A percentile compares a stretch with the other conserved stretches of the same genome.
Conservation (phyloP, 2,888 invertebrate genomes). For the Branchellion lobata region DNA sequence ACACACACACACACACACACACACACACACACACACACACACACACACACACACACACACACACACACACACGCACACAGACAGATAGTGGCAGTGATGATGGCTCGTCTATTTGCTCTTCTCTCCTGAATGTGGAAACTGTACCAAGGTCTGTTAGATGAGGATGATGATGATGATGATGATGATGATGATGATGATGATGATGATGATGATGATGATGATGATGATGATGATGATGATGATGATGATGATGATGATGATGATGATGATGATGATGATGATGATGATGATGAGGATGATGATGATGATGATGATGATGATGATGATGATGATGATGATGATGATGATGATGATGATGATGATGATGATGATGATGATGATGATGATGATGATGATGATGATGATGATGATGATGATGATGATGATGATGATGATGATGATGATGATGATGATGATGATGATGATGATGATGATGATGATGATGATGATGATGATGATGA, state of each 20-base stretch:
- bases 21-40: too few species aligned
- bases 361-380: slow-evolving; percentile 25
- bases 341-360: slow-evolving; percentile 32
- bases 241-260: slow-evolving; percentile 35
- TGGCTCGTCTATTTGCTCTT: too few species aligned
- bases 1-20: too few species aligned
- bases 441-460: not conserved
- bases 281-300: slow-evolving; percentile 31
- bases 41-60: too few species aligned
- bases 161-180: not conserved
- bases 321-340: slow-evolving; percentile 31
- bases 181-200: not conserved
- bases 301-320: slow-evolving; percentile 33
- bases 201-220: slow-evolving; percentile 25
- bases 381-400: slow-evolving; percentile 34
- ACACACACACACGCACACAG: too few species aligned
- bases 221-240: slow-evolving; percentile 1
- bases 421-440: too few species aligned
- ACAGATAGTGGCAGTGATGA: too few species aligned
- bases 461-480: slow-evolving; percentile 29
- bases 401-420: not conserved
- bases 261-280: slow-evolving; percentile 16
- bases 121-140: too few species aligned
- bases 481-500: slow-evolving; percentile 1
- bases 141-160: too few species aligned